phyloP scores from a whole-genome alignment of 2,888 invertebrate species.

The Thysanoteuthis rhombus region DNA sequence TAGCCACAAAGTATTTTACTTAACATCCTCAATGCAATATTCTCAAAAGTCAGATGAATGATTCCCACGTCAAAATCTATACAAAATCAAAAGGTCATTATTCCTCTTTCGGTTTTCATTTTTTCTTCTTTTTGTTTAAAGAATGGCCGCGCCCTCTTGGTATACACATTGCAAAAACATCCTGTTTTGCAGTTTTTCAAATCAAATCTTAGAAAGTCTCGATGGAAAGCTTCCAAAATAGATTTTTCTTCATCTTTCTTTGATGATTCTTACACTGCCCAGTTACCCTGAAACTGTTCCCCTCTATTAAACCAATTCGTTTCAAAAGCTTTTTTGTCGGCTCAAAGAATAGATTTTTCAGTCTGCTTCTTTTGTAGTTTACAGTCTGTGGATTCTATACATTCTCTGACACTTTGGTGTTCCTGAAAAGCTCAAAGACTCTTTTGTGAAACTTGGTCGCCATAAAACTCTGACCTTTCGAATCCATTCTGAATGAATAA shows the following conservation, averaged over 20 bases:
- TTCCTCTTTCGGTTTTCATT: background rate
- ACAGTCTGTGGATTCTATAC: background rate
- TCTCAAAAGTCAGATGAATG: too few species aligned
- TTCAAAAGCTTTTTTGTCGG: background rate
- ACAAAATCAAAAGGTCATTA: background rate
- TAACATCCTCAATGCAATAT: background rate
- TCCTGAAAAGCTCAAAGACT: background rate
- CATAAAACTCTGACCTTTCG: background rate
- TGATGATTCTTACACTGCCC: background rate
- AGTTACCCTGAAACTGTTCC: constrained; percentile 12
- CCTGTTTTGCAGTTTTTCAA: constrained; percentile 12
- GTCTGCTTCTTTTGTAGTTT: background rate
- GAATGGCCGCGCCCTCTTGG: background rate
- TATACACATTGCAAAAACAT: background rate
- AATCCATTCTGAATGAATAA: background rate
- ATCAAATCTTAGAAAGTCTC: background rate
- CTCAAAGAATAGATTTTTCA: background rate
- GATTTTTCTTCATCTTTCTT: background rate
- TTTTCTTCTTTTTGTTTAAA: background rate
- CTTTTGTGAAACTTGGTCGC: background rate
- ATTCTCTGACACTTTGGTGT: background rate
- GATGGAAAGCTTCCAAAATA: background rate
- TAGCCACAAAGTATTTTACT: background rate
- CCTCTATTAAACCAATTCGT: background rate
- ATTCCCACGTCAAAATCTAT: background rate